Percentiles rank a stretch among this genome's conserved stretches.
These are phyloP conservation scores for Pseudoatta argentina DNA, from an alignment of 1,140 invertebrate genomes.

Conservation along the genomic window DNA sequence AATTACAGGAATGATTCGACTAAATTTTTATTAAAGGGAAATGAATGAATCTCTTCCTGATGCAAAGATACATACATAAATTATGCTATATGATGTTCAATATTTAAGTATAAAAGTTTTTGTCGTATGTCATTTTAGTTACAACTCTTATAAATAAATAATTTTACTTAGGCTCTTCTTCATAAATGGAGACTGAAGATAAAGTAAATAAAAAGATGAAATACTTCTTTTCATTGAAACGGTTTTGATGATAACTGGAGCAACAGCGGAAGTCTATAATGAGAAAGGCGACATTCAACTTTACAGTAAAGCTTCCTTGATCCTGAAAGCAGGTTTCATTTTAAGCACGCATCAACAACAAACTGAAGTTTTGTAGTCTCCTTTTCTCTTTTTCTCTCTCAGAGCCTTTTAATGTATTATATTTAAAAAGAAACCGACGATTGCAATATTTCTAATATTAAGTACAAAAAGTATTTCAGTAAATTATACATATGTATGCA, in stretches of 20 bases:
- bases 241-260: slow-evolving; percentile 49
- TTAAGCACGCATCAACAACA: slow-evolving; percentile 44
- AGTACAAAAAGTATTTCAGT: not conserved
- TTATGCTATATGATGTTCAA: not conserved
- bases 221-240: slow-evolving; percentile 22
- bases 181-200: not conserved
- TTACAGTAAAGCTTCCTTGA: slow-evolving; percentile 50
- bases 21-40: slow-evolving; percentile 4
- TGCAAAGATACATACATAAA: not conserved
- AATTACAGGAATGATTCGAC: not conserved
- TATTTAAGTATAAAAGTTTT: slow-evolving; percentile 7
- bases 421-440: slow-evolving; percentile 3
- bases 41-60: not conserved
- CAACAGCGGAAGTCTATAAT: slow-evolving; percentile 44
- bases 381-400: not conserved
- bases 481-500: slow-evolving; percentile 1
- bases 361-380: slow-evolving; percentile 8
- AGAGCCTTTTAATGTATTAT: not conserved
- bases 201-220: not conserved
- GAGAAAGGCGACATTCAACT: slow-evolving; percentile 47
- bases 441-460: not conserved
- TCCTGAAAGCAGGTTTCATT: slow-evolving; percentile 49
- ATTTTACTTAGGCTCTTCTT: not conserved
- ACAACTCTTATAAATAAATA: slow-evolving; percentile 10
- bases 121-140: not conserved